A percentile compares a stretch with the other conserved stretches of the same genome.
Conservation (phyloP, 37 sponge, comb jelly and placozoan species). For the Spongia lamella region DNA sequence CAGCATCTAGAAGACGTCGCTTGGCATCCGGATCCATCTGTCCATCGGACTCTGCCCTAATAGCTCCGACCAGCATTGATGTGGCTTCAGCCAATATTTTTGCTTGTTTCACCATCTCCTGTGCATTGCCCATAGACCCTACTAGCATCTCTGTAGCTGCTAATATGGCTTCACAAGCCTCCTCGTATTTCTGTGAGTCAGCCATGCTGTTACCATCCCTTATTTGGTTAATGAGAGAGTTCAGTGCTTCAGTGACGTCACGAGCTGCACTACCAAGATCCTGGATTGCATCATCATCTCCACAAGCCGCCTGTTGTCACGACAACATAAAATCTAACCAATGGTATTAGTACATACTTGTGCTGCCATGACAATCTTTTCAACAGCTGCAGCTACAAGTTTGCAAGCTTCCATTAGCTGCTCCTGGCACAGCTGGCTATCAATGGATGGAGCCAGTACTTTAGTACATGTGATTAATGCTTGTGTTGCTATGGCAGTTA, state of each 20-base stretch:
- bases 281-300: constrained; percentile 86
- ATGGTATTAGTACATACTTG: constrained; percentile 27
- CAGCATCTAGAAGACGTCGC: constrained; percentile 74
- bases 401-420: constrained; percentile 89
- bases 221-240: constrained; percentile 75
- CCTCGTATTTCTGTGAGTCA: constrained; percentile 69
- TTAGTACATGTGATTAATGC: constrained; percentile 89
- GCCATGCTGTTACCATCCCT: constrained; percentile 50
- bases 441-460: constrained; percentile 76
- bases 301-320: constrained; percentile 65
- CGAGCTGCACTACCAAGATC: constrained; percentile 87
- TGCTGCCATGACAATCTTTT: constrained; percentile 82
- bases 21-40: constrained; percentile 85
- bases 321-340: neutral
- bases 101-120: constrained; percentile 95
- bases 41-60: constrained; percentile 84
- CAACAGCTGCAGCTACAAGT: constrained; percentile 74
- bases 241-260: constrained; percentile 82
- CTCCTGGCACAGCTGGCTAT: constrained; percentile 84
- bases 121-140: constrained; percentile 84
- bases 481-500: constrained; percentile 87
- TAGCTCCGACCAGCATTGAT: constrained; percentile 74
- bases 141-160: constrained; percentile 89
- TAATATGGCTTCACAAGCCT: constrained; percentile 86
- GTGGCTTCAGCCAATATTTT: constrained; percentile 86